Percentiles rank a stretch among this genome's conserved stretches.
Conservation (phyloP, 2,888 invertebrate genomes). For the Callyntrura sp. region DNA sequence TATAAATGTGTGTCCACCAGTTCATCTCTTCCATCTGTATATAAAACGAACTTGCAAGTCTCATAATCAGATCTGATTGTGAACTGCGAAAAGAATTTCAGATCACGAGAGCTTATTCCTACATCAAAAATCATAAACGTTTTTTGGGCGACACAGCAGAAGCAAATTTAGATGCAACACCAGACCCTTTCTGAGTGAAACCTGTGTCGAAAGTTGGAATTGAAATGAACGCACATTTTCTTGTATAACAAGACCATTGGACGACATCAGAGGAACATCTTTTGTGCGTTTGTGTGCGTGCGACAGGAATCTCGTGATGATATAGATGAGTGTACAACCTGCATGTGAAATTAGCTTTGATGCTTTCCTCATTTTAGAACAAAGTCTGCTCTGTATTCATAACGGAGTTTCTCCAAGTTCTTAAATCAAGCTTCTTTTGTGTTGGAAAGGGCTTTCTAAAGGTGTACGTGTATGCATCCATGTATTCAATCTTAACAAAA, state of each 20-base stretch:
- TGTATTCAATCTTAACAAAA: constrained; percentile 22
- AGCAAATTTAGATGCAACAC: neutral
- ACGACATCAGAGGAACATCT: neutral
- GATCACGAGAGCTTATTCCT: neutral
- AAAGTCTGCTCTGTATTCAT: constrained; percentile 67
- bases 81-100: constrained; percentile 10
- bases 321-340: constrained; percentile 22
- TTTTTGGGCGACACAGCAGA: neutral
- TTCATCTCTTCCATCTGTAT: neutral
- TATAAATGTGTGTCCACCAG: neutral
- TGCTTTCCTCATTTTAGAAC: constrained; percentile 13
- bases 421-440: constrained; percentile 69
- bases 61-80: constrained; percentile 4
- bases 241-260: constrained; percentile 2
- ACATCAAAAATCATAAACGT: neutral
- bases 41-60: neutral
- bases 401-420: constrained; percentile 55
- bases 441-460: constrained; percentile 2
- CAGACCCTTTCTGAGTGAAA: neutral
- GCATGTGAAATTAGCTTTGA: constrained; percentile 13
- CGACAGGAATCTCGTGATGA: constrained; percentile 8
- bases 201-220: constrained; percentile 42
- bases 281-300: neutral
- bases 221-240: constrained; percentile 51
- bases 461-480: neutral